These are phyloP conservation scores for Sardinella longiceps DNA, from an alignment of 2,797 vertebrate species.

Conservation along the genomic window DNA sequence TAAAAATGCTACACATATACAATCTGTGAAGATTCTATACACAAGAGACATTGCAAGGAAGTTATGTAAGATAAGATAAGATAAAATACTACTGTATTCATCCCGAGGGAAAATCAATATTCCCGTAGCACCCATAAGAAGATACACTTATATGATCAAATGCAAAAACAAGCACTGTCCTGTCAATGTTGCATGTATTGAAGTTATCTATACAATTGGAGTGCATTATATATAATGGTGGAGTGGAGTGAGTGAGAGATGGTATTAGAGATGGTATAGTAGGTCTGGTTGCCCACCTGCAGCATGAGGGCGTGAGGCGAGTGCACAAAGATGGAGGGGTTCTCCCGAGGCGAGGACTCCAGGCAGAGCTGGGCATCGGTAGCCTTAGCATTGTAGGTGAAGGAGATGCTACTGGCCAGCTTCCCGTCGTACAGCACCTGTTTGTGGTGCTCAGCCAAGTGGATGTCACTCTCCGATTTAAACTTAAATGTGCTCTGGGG, in stretches of 20 bases:
- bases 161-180: no score
- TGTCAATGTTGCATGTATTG: no score
- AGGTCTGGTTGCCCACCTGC: slow-evolving; percentile 76
- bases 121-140: no score
- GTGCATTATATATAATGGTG: neutral
- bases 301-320: slow-evolving; percentile 97
- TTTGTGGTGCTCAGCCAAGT: slow-evolving; percentile 93
- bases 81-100: no score
- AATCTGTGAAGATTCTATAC: no score
- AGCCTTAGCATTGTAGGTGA: slow-evolving; percentile 94
- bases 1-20: no score
- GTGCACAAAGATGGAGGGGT: slow-evolving; percentile 94
- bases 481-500: slow-evolving; percentile 93
- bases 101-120: no score
- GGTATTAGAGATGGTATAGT: neutral
- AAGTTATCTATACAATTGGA: no score
- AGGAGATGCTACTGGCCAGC: slow-evolving; percentile 87
- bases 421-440: slow-evolving; percentile 90
- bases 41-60: no score
- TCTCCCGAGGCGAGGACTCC: slow-evolving; percentile 93
- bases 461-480: slow-evolving; percentile 94
- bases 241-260: neutral
- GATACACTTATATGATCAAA: no score
- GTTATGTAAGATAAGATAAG: no score
- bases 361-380: slow-evolving; percentile 96